Conservation (phyloP, 1,140 invertebrate genomes). For the Caerostris extrusa region DNA sequence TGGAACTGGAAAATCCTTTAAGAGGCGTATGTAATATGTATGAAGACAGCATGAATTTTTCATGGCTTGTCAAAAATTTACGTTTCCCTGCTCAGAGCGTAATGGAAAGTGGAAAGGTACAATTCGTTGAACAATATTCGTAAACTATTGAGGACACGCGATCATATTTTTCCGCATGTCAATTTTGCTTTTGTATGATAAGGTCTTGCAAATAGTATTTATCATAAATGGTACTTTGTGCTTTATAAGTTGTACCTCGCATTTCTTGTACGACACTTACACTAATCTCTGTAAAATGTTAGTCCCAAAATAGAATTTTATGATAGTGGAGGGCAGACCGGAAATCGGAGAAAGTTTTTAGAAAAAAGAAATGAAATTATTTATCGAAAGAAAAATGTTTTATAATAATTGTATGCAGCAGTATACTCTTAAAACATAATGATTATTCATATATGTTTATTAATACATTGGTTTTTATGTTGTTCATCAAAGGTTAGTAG, state of each 20-base stretch:
- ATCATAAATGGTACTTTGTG: conserved; percentile 25
- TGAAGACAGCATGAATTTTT: conserved; percentile 72
- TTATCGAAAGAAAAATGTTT: too few species aligned
- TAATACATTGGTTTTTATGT: too few species aligned
- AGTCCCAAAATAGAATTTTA: not conserved
- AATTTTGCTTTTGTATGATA: not conserved
- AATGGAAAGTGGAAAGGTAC: conserved; percentile 62
- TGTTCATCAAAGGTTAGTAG: too few species aligned
- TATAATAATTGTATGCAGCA: too few species aligned
- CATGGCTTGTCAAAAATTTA: conserved; percentile 66
- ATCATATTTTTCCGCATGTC: conserved; percentile 50
- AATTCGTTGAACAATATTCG: conserved; percentile 62
- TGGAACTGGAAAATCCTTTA: conserved; percentile 28
- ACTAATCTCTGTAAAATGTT: not conserved
- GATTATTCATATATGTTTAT: too few species aligned
- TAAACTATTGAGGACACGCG: conserved; percentile 30
- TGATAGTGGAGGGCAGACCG: not conserved
- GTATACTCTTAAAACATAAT: too few species aligned
- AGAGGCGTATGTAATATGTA: conserved; percentile 71
- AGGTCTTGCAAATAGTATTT: not conserved
- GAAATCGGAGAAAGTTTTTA: too few species aligned
- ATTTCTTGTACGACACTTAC: not conserved
- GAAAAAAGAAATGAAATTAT: too few species aligned
- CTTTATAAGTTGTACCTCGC: not conserved
- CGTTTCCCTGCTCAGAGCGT: not conserved